Base-by-base conservation (phyloP, 2,797 vertebrate species). In the Acanthornis magna region DNA sequence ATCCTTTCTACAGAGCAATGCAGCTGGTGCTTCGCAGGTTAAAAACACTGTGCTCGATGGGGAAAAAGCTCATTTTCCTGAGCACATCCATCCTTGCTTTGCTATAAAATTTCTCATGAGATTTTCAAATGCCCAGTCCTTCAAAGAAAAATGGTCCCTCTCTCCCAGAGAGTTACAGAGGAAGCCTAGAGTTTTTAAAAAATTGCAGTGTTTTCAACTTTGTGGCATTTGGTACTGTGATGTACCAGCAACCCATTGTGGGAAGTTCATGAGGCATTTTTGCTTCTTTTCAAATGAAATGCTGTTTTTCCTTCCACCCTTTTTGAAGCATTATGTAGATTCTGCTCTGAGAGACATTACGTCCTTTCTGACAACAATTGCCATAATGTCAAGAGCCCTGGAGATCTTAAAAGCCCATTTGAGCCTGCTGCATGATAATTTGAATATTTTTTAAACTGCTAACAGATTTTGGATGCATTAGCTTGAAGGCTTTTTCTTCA, bases 361-460 rank as follows among this genome's bases (percentile, higher is more conserved):
- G 11, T 48, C 47, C 71, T 68, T 61, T 79, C 72, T 81, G 58
- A 72, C 38, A 74, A 61, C 53, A 95, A 58, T 5, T 27, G 23
- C 75, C 78, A 65, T 74, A 89, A 92, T 36, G 76, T 93, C 83
- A 90, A 96, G 79, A 70, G 66, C 73, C 60, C 42, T 89, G 65
- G 34, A 89, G 85, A 83, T 43, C 54, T 92, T 88, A 57, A 85
- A 88, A 85, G 53, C 40, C 61, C 43, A 53, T 91, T 81, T 87
- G 36, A 77, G 43, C 42, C 53, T 80, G 68, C 45, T 51, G 16
- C 11, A 27, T 55, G 60, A 36, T 51, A 73, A 73, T 89, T 63
- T 62, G 58, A 93, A 77, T 30, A 38, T 54, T 61, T 61, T 88
- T 85, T 40, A 65, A 61, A n/a, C 63, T 3, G 20, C 47, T 65